Conservation (phyloP, 2,113 vertebrate genomes). For the Odontophorus gujanensis region DNA sequence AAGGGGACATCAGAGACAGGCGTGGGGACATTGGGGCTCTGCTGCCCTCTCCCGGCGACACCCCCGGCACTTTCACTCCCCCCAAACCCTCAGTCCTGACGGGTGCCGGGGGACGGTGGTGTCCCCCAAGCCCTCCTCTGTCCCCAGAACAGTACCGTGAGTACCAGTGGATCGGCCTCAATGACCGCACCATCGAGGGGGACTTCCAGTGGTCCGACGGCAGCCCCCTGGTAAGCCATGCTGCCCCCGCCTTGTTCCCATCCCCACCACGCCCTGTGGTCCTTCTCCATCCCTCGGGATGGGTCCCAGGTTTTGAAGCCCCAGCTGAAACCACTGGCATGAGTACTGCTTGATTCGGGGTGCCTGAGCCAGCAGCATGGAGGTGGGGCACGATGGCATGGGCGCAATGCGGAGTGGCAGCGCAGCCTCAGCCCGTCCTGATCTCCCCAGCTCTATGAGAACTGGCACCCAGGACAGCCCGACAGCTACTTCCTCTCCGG, state of each 20-base stretch:
- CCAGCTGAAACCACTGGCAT: not conserved
- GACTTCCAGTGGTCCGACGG: conserved; percentile 97
- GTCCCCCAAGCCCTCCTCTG: rapidly evolving
- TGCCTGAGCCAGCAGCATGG: rapidly evolving
- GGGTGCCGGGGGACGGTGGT: not conserved
- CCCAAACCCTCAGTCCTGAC: not conserved
- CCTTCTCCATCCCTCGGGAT: not conserved
- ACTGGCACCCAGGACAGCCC: conserved; percentile 92
- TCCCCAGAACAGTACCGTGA: conserved; percentile 86
- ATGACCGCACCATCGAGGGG: conserved; percentile 92
- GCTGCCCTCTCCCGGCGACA: not conserved
- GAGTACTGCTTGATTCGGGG: not conserved
- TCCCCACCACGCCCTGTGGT: not conserved
- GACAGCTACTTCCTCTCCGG: conserved; percentile 98
- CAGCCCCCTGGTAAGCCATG: conserved; percentile 87
- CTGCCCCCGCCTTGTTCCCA: too few relatives aligned
- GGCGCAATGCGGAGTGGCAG: not conserved
- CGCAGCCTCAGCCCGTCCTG: not conserved
- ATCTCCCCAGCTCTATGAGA: conserved; percentile 87
- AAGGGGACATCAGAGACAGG: not conserved
- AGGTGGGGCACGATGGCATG: not conserved
- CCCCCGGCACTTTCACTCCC: too few relatives aligned
- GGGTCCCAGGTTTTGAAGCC: not conserved
- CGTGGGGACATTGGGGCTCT: not conserved
- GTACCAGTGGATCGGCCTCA: conserved; percentile 95